phyloP scores from a whole-genome alignment of 2,797 vertebrate genomes.

The Acestrorhynchus altus region DNA sequence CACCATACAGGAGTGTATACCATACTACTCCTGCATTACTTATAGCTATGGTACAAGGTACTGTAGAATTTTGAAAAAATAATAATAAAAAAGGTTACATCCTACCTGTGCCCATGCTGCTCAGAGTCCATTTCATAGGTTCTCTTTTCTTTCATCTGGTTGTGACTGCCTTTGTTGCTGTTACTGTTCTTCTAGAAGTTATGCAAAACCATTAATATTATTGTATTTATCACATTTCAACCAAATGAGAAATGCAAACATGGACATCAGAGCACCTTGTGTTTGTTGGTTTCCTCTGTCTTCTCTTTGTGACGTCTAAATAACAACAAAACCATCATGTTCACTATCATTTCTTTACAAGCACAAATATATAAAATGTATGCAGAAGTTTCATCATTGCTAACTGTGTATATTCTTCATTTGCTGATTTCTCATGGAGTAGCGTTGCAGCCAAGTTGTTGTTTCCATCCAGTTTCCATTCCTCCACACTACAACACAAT shows the following conservation, averaged over 20 bases:
- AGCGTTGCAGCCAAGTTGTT: slow-evolving; percentile 26
- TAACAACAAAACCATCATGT: background rate
- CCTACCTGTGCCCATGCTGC: background rate
- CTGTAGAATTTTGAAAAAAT: too few species aligned
- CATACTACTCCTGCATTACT: too few species aligned
- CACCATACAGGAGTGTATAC: too few species aligned
- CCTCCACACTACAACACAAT: slow-evolving; percentile 15
- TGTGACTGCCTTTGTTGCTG: slow-evolving; percentile 24
- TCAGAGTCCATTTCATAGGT: background rate
- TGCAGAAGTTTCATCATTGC: background rate
- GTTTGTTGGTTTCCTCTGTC: background rate
- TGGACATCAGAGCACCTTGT: slow-evolving; percentile 12
- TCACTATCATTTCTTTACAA: background rate
- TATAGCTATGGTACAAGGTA: too few species aligned
- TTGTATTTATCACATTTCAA: background rate
- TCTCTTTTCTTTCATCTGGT: slow-evolving; percentile 2
- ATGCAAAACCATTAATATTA: background rate
- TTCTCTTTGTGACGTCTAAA: background rate
- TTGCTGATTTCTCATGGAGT: background rate
- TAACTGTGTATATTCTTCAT: slow-evolving; percentile 19
- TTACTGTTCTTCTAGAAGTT: slow-evolving; percentile 28
- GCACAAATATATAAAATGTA: background rate
- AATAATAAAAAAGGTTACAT: background rate
- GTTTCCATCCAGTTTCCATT: slow-evolving; percentile 38
- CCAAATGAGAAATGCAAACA: background rate